These are phyloP conservation scores for Dasysyrphus albostriatus DNA, from an alignment of 2,888 invertebrate genomes.

Conservation along the genomic window DNA sequence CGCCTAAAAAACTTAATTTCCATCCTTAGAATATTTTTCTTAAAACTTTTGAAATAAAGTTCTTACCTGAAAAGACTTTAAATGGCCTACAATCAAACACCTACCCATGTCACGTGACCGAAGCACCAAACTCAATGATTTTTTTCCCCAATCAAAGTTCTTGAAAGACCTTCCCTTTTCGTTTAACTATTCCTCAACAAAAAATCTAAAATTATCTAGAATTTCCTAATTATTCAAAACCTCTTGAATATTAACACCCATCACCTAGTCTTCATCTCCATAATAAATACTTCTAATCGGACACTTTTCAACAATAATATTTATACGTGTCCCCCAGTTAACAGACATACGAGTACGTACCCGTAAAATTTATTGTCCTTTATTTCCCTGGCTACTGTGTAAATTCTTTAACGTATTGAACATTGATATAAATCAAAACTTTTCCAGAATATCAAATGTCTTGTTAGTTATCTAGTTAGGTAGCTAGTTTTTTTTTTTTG, in stretches of 20 bases:
- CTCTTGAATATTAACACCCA: conserved; percentile 3
- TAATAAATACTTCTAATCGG: conserved; percentile 28
- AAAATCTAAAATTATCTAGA: not conserved
- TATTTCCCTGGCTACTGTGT: conserved; percentile 29
- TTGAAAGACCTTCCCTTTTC: not conserved
- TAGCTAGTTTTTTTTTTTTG: not conserved
- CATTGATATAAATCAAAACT: conserved; percentile 69
- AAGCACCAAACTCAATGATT: not conserved
- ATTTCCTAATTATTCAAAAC: conserved; percentile 10
- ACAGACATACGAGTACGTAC: not conserved
- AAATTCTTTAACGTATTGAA: conserved; percentile 66
- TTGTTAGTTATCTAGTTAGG: not conserved
- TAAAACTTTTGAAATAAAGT: no score
- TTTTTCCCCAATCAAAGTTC: not conserved
- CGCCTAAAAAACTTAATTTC: no score
- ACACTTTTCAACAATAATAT: conserved; percentile 26
- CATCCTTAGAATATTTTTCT: no score
- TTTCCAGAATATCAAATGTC: conserved; percentile 70
- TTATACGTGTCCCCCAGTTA: conserved; percentile 30
- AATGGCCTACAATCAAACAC: not conserved
- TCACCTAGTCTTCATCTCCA: not conserved
- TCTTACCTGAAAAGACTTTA: not conserved
- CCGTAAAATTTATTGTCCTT: conserved; percentile 36
- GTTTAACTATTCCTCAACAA: not conserved
- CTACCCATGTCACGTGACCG: not conserved